Evolutionary conservation across 2,113 vertebrate genomes (phyloP).

Genomic region (Dolichotis patagonum): DNA sequence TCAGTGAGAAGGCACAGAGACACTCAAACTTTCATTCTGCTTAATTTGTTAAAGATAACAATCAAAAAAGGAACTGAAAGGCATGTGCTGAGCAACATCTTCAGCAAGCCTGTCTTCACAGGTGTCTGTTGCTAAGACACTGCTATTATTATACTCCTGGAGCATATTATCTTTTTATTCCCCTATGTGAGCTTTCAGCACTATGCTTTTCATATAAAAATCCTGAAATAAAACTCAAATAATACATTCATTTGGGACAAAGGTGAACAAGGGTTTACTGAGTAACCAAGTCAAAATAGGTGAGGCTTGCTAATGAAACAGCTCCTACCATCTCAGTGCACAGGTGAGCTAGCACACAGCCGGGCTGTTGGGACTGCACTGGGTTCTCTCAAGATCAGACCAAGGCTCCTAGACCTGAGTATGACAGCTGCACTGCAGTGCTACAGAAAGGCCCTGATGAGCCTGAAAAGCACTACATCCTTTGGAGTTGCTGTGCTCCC

Average conservation of each 20-base stretch:
- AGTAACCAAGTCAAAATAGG: slow-evolving; percentile 59
- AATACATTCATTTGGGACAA: slow-evolving; percentile 62
- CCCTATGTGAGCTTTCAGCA: slow-evolving; percentile 12
- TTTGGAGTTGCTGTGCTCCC: slow-evolving; percentile 35
- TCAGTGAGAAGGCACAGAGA: not conserved
- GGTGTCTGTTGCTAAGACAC: slow-evolving; percentile 70
- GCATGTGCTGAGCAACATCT: not conserved
- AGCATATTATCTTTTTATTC: slow-evolving; percentile 48
- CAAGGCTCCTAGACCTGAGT: not conserved
- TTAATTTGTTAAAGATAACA: not conserved
- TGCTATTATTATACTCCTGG: not conserved
- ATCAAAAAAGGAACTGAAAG: slow-evolving; percentile 27
- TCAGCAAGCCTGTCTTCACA: not conserved
- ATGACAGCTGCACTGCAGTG: slow-evolving; percentile 48
- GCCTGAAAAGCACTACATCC: not conserved
- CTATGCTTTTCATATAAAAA: slow-evolving; percentile 44
- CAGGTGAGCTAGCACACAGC: not conserved
- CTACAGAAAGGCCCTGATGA: not conserved
- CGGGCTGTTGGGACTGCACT: no score
- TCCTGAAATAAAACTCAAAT: slow-evolving; percentile 48
- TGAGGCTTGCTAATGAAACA: slow-evolving; percentile 48
- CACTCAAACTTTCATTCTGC: not conserved
- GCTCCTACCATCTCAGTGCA: slow-evolving; percentile 39
- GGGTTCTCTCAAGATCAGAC: slow-evolving; percentile 73
- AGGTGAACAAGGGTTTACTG: slow-evolving; percentile 52